A percentile compares a stretch with the other conserved stretches of the same genome.
Evolutionary conservation across 1,140 invertebrate genomes (phyloP).

Genomic region (Thaumatotibia leucotreta): DNA sequence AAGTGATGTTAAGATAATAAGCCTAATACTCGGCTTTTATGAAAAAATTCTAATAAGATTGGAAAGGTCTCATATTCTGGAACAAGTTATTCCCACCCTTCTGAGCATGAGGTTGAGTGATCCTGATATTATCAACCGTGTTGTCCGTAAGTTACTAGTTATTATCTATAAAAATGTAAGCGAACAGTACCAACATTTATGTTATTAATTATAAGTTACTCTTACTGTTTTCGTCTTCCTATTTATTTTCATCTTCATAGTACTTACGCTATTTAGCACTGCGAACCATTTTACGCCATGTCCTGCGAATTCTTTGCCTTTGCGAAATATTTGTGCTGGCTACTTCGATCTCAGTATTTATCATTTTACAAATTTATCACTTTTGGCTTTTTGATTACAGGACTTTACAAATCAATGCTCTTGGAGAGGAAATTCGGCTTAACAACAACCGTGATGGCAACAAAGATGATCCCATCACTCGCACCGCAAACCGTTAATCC

Average conservation of each 20-base stretch:
- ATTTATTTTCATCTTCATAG: not conserved
- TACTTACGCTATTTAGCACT: not conserved
- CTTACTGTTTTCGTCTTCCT: not conserved
- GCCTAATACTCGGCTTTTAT: constrained; percentile 86
- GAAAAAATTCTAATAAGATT: constrained; percentile 89
- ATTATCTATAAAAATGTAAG: not conserved
- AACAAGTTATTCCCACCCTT: constrained; percentile 94
- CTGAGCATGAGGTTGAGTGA: constrained; percentile 91
- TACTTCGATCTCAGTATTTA: not conserved
- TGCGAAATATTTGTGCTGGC: not conserved
- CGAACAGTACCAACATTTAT: not conserved
- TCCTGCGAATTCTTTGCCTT: not conserved
- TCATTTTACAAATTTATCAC: constrained; percentile 3
- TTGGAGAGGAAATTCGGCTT: constrained; percentile 95
- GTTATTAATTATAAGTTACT: not conserved
- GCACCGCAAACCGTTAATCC: constrained; percentile 96
- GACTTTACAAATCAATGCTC: constrained; percentile 94
- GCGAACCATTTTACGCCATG: not conserved
- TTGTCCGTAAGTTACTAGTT: constrained; percentile 88
- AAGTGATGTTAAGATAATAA: constrained; percentile 85
- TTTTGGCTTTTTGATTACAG: constrained; percentile 75
- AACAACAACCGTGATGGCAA: constrained; percentile 94
- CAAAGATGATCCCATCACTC: constrained; percentile 93
- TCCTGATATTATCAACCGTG: constrained; percentile 86
- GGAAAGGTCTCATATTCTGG: constrained; percentile 90